A percentile compares a stretch with the other conserved stretches of the same genome.
Evolutionary conservation across 2,888 invertebrate genomes (phyloP).

Genomic region (Arge pagana): DNA sequence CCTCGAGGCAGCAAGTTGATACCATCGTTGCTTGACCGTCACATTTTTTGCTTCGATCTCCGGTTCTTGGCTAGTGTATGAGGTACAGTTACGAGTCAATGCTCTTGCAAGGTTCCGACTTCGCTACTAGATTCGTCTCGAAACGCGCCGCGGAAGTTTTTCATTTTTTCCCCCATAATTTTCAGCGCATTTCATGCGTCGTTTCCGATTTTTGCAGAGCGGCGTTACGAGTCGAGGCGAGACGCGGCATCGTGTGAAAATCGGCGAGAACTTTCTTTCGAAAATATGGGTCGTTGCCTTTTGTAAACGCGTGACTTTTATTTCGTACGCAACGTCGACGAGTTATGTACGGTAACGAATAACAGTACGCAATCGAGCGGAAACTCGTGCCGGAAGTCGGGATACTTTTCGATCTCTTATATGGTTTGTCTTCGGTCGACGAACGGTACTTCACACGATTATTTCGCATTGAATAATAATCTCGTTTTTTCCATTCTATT

Average conservation of each 20-base stretch:
- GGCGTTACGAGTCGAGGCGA: too few species aligned
- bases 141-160: conserved; percentile 36
- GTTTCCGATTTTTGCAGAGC: too few species aligned
- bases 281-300: too few species aligned
- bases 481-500: background rate
- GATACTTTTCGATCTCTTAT: conserved; percentile 35
- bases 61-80: conserved; percentile 36
- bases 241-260: too few species aligned
- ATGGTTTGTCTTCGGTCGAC: conserved; percentile 43
- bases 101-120: conserved; percentile 43
- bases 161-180: too few species aligned
- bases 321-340: too few species aligned
- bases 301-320: too few species aligned
- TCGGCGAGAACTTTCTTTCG: too few species aligned
- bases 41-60: conserved; percentile 7
- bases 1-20: background rate
- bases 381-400: conserved; percentile 43
- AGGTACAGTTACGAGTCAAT: conserved; percentile 50
- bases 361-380: conserved; percentile 34
- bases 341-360: too few species aligned
- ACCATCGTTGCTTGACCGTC: too few species aligned
- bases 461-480: conserved; percentile 25
- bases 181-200: too few species aligned
- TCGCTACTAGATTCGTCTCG: conserved; percentile 46
- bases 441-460: conserved; percentile 43